Conservation (phyloP, 2,888 invertebrate genomes). For the Leucoma salicis region DNA sequence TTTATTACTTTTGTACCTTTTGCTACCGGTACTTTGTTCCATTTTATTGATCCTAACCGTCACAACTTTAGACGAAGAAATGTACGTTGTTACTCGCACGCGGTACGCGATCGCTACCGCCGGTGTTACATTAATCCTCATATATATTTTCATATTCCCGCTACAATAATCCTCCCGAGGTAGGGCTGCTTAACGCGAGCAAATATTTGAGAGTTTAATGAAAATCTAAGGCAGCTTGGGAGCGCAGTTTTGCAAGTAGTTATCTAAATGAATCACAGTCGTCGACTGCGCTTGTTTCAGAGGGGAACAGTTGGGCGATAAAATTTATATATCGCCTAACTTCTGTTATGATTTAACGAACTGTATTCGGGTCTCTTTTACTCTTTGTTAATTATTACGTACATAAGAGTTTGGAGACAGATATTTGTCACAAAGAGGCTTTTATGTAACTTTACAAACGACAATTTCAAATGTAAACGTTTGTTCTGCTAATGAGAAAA, state of each 20-base stretch:
- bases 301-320: conserved; percentile 60
- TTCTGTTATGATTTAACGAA: conserved; percentile 75
- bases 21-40: conserved; percentile 48
- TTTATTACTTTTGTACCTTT: conserved; percentile 49
- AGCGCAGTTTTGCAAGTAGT: conserved; percentile 62
- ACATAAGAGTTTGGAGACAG: conserved; percentile 41
- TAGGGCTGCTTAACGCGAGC: conserved; percentile 57
- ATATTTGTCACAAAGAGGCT: too few species aligned
- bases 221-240: conserved; percentile 64
- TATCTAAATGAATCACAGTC: conserved; percentile 69
- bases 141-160: conserved; percentile 65
- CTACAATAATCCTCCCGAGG: conserved; percentile 52
- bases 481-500: too few species aligned
- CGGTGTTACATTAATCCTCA: conserved; percentile 56
- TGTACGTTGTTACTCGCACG: conserved; percentile 54
- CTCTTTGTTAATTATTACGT: conserved; percentile 60
- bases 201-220: conserved; percentile 76
- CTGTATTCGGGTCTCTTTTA: conserved; percentile 59
- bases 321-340: conserved; percentile 74
- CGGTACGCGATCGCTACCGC: conserved; percentile 46
- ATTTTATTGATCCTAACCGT: conserved; percentile 55
- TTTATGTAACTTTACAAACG: too few species aligned
- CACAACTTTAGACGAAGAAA: conserved; percentile 55
- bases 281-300: conserved; percentile 47
- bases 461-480: too few species aligned